These are phyloP conservation scores for Cryptomyrus ogoouensis DNA, from an alignment of 2,113 vertebrate genomes.

Conservation along the genomic window DNA sequence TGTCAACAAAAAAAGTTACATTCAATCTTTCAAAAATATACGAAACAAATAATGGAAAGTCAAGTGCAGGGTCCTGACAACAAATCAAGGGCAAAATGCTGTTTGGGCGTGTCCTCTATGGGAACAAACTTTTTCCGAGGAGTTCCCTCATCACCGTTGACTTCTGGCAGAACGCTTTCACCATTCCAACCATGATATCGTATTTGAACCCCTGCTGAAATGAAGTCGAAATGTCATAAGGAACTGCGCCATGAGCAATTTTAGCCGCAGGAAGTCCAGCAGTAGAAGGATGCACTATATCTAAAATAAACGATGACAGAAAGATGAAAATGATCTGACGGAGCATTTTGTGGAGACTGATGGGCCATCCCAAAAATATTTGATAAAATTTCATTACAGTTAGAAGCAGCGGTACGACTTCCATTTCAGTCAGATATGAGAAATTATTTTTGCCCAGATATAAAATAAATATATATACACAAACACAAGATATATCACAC, in stretches of 20 bases:
- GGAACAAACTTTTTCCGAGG: background rate
- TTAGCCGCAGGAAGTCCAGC: background rate
- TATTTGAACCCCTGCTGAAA: background rate
- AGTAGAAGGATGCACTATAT: background rate
- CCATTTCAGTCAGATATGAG: conserved; percentile 2
- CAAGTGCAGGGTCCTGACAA: background rate
- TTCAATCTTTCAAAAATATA: background rate
- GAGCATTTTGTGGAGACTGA: background rate
- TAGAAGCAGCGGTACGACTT: background rate
- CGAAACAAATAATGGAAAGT: background rate
- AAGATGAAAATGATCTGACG: background rate
- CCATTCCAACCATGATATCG: background rate
- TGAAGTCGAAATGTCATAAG: background rate
- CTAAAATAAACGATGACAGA: background rate
- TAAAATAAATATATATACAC: background rate
- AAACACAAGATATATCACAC: background rate
- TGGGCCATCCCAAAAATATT: background rate
- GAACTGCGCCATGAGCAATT: background rate
- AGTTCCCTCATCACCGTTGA: background rate
- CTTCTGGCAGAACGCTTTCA: background rate
- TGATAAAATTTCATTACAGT: conserved; percentile 1
- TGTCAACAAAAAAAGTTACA: background rate
- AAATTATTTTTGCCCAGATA: background rate
- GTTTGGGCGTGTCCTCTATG: background rate
- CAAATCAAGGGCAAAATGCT: background rate